Base-by-base conservation (phyloP, 2,113 vertebrate genomes). In the Ovis canadensis region DNA sequence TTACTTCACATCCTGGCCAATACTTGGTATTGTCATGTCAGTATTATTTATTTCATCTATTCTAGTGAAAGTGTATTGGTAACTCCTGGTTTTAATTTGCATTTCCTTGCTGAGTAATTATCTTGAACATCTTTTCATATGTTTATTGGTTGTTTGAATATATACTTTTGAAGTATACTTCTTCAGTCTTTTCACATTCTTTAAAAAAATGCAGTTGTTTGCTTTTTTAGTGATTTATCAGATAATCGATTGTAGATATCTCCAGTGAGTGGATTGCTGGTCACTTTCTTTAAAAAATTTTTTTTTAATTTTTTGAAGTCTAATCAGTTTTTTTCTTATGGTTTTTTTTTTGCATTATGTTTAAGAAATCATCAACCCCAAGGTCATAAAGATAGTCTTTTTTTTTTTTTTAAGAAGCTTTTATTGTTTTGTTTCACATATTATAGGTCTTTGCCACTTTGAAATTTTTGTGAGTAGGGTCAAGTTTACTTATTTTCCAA, bases 41-140 rank as follows among this genome's bases (percentile, higher is more conserved):
- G 64, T 97, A 54, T 92, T 96, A 77, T 52, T 80, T 23, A 80
- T 80, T 91, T 87, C 57, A 89, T 50, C 50, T 67, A 3, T 93
- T 89, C 29, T 84, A 10, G 7, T 71, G 43, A 54, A 21, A 88
- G 19, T 88, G 14, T 92, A 45, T 64, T 74, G 48, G 71, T 87
- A 91, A 78, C 25, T 96, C 11, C 43, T 87, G 55, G 54, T 87
- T 89, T 91, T 88, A 95, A 50, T 94, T 96, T 90, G 85, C 33
- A n/a, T 92, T 96, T 82, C 40, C 9, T n/a, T 89, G 31, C 45
- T 82, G 55, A 88, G 31, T 71, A 77, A 82, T 92, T 94, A 54
- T 96, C 80, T 92, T 86, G 67, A 92, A 57, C 9, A 64, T 92
- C 21, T 92, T 97, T 96, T 85, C 71, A 15, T 90, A 84, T 67